Conservation (phyloP, 2,888 invertebrate genomes). For the Corbicula japonica region DNA sequence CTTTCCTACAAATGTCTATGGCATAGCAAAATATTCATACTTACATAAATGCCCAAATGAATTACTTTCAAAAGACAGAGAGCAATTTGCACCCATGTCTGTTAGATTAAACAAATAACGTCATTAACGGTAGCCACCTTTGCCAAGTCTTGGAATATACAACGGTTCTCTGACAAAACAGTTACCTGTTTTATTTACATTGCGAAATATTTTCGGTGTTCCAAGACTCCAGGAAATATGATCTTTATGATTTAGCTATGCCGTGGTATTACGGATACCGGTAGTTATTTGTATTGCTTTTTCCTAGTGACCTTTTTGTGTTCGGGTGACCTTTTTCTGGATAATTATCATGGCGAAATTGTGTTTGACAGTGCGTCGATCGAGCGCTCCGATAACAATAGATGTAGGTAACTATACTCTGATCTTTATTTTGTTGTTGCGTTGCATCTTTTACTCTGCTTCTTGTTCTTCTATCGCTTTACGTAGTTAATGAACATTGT, state of each 20-base stretch:
- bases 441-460: not conserved
- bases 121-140: constrained; percentile 18
- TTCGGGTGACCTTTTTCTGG: constrained; percentile 6
- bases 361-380: constrained; percentile 30
- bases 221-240: too few species aligned
- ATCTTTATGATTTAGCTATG: too few species aligned
- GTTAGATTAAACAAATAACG: not conserved
- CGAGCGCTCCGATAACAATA: constrained; percentile 49
- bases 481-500: not conserved
- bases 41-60: constrained; percentile 10
- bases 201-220: constrained; percentile 22
- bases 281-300: too few species aligned
- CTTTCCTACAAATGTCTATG: too few species aligned
- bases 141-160: constrained; percentile 33
- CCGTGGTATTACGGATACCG: too few species aligned
- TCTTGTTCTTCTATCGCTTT: constrained; percentile 10
- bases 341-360: constrained; percentile 21
- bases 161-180: constrained; percentile 17
- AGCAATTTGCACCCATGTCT: not conserved
- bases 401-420: constrained; percentile 61
- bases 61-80: constrained; percentile 11
- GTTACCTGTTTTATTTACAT: constrained; percentile 34
- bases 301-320: too few species aligned
- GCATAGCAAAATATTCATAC: constrained; percentile 12
- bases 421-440: too few species aligned